A percentile compares a stretch with the other conserved stretches of the same genome.
Evolutionary conservation across 1,140 invertebrate species (phyloP).

Genomic region (Lordiphosa collinella): DNA sequence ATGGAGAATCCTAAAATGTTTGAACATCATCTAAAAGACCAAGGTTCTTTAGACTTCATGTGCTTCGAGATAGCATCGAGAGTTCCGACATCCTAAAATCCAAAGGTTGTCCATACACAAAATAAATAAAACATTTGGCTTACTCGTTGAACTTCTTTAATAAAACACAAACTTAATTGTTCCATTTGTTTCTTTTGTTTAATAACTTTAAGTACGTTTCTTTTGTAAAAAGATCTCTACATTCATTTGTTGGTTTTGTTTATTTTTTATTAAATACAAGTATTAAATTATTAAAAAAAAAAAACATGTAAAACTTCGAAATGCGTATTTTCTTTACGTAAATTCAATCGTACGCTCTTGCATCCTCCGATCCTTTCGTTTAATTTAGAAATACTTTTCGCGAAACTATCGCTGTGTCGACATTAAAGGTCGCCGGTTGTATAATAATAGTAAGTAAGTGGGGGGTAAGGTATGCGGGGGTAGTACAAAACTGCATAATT

Average conservation of each 20-base stretch:
- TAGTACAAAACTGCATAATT: slow-evolving; percentile 21
- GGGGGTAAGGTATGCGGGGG: not conserved
- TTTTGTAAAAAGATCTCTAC: slow-evolving; percentile 72
- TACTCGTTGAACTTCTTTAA: not conserved
- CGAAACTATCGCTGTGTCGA: slow-evolving; percentile 39
- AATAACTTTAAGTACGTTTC: slow-evolving; percentile 69
- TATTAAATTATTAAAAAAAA: slow-evolving; percentile 73
- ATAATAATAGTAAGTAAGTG: slow-evolving; percentile 25
- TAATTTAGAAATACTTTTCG: slow-evolving; percentile 71
- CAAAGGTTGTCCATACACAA: too few relatives aligned
- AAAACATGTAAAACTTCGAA: slow-evolving; percentile 72
- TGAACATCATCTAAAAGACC: too few relatives aligned
- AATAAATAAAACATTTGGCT: too few relatives aligned
- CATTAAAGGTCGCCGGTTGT: slow-evolving; percentile 19
- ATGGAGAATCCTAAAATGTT: too few relatives aligned
- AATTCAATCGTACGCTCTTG: too few relatives aligned
- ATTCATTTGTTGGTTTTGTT: slow-evolving; percentile 44
- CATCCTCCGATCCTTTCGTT: too few relatives aligned
- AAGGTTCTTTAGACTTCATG: too few relatives aligned
- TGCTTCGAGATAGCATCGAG: too few relatives aligned
- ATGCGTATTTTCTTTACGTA: slow-evolving; percentile 53
- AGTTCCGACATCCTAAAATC: too few relatives aligned
- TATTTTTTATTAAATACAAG: slow-evolving; percentile 67
- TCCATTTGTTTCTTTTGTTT: slow-evolving; percentile 42
- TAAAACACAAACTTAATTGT: slow-evolving; percentile 1